Evolutionary conservation across 2,888 invertebrate genomes (phyloP), one percentile per base, ranked within the genome.

Genomic region (Torymus auratus): DNA sequence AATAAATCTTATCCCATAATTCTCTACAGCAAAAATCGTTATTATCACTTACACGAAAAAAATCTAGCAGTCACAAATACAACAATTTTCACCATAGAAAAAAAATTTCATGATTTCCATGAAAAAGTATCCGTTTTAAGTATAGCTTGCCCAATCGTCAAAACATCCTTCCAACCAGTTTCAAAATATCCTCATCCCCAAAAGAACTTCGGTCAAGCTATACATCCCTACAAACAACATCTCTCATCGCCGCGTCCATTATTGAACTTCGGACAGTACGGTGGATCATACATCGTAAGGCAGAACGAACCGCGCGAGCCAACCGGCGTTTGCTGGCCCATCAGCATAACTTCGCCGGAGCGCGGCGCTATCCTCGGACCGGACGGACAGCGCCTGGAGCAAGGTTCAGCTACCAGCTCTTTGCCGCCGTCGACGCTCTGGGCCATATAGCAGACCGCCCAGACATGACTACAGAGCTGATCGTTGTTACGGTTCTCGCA

Each of bases 371-470:
- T 92, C 80, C 92, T 90, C 0, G 93, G 91, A 1, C 95, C 94
- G 78, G 94, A 93, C 0, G 95, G 94, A 90, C 96, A 96, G 23
- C 95, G 91, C 79, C 95, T 92, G 0, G 95, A 93, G 90, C 96
- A 96, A 5, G 96, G 95, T 83, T 94, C 94, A 0, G 95, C 96
- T 7, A 92, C 88, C 2, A 94, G 91, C 1, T 86, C 83, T 28
- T 91, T 85, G 41, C 91, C 86, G 0, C 92, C 91, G 90, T 94
- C 94, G 86, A 96, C 90, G 85, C 95, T 95, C 91, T 96, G 95
- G 0, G 96, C 95, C 92, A 96, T 94, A 91, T 94, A 96, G 90
- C 96, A 96, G 84, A 96, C 93, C 5, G 94, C 93, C 94, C 96
- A 95, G 85, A 95, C 94, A 91, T 96, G 96, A 88, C 96, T 96